A percentile compares a stretch with the other conserved stretches of the same genome.
These are phyloP conservation scores for Glaucomys volans DNA, from an alignment of 2,113 vertebrate species.

Conservation along the genomic window DNA sequence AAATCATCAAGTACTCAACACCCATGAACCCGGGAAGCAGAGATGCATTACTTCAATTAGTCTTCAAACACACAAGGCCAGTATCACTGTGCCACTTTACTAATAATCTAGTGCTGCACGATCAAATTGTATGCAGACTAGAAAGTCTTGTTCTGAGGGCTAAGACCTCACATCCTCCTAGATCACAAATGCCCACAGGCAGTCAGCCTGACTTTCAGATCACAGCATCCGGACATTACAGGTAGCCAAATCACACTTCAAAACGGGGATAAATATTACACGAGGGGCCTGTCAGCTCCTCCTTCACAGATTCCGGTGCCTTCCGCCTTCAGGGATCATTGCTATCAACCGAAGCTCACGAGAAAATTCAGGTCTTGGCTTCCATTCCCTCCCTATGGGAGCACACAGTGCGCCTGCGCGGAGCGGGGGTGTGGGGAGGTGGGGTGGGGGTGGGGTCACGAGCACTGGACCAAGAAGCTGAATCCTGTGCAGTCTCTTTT, in stretches of 20 bases:
- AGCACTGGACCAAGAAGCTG: too few species aligned
- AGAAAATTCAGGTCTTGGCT: neutral
- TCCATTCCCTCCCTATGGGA: neutral
- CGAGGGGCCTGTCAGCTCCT: neutral
- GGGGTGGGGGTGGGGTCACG: too few species aligned
- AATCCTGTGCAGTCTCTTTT: too few species aligned
- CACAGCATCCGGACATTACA: neutral
- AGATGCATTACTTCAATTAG: neutral
- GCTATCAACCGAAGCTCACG: neutral
- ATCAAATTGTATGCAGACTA: neutral
- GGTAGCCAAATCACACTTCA: neutral
- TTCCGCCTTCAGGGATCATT: neutral
- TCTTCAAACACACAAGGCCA: neutral
- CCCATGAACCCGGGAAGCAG: accelerated
- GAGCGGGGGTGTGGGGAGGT: too few species aligned
- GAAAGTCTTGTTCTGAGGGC: neutral
- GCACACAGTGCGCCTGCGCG: too few species aligned
- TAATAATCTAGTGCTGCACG: neutral
- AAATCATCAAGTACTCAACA: neutral
- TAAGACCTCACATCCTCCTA: neutral
- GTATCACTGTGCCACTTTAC: neutral
- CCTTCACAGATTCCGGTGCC: accelerated
- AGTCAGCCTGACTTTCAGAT: neutral
- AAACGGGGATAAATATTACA: neutral
- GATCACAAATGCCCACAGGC: accelerated